These are phyloP conservation scores for Eustalomyia histrio DNA, from an alignment of 2,888 invertebrate species.

Conservation along the genomic window DNA sequence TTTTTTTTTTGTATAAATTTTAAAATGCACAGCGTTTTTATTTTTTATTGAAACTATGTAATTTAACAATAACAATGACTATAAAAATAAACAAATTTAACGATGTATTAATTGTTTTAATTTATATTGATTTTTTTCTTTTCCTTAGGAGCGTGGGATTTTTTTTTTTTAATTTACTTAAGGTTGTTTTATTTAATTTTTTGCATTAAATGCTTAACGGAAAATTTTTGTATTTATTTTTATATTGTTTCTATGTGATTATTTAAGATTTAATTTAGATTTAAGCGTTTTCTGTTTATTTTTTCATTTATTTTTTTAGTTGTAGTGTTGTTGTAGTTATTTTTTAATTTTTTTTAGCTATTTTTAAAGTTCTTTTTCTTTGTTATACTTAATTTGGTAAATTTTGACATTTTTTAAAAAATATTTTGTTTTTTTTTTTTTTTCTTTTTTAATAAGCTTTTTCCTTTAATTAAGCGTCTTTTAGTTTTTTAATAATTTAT, in stretches of 20 bases:
- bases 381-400: conserved; percentile 25
- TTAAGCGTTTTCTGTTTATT: background rate
- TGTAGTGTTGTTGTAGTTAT: background rate
- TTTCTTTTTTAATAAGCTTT: background rate
- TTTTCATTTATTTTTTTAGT: conserved; percentile 10
- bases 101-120: conserved; percentile 28
- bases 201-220: conserved; percentile 59
- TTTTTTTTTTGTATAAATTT: conserved; percentile 10
- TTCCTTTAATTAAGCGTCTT: background rate
- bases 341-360: conserved; percentile 30
- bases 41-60: conserved; percentile 40
- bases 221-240: conserved; percentile 43
- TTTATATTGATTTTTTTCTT: background rate
- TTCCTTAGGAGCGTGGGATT: background rate
- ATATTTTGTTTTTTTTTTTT: background rate
- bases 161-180: conserved; percentile 9
- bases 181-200: conserved; percentile 33
- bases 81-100: conserved; percentile 59
- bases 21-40: conserved; percentile 53
- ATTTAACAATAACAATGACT: conserved; percentile 62
- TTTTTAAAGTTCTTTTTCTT: conserved; percentile 45
- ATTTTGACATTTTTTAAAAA: conserved; percentile 30
- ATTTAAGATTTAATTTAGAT: background rate
- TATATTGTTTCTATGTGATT: background rate
- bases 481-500: background rate